Evolutionary conservation across 2,113 vertebrate species (phyloP), one percentile per base, ranked within the genome.

Genomic region (Amphiprion percula): DNA sequence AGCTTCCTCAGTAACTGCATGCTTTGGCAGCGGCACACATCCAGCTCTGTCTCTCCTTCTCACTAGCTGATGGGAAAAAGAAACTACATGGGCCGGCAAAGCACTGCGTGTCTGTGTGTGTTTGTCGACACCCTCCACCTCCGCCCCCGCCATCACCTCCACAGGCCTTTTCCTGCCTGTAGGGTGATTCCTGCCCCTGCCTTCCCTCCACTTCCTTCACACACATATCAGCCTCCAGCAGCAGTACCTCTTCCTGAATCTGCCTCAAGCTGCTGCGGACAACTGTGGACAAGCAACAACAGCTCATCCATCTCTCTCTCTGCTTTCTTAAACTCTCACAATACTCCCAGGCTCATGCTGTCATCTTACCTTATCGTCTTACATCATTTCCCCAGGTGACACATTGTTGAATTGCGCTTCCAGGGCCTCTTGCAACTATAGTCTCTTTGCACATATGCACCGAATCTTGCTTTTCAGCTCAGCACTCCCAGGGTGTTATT

Each of bases 191-290:
- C 91, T 90, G 89, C 83, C 91, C 91, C 71, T 74, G 75, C 68
- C 80, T 84, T 89, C 90, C 83, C 79, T 87, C 66, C 82, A 91
- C 88, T 93, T 93, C 92, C 92, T 91, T 80, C 87, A 77, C 86
- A 90, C 88, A 93, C 92, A 90, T 93, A 93, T 93, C 92, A 90
- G 92, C 82, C 86, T 85, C 68, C 76, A 86, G 87, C 92, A 93
- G 92, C 89, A 82, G 77, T 79, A 68, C 84, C 89, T 88, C 83
- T 92, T 93, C 92, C 92, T 92, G 91, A 89, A 68, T 66, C 56
- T 63, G 74, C 73, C 81, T 90, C 80, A 80, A 89, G 89, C 89
- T 89, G 26, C 82, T 85, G 73, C 88, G 83, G 88, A 88, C 67
- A 70, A 37, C 81, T 39, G 30, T 44, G 53, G 78, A 84, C 80